Conservation (phyloP, 2,888 invertebrate genomes). For the Erpobdella octoculata region DNA sequence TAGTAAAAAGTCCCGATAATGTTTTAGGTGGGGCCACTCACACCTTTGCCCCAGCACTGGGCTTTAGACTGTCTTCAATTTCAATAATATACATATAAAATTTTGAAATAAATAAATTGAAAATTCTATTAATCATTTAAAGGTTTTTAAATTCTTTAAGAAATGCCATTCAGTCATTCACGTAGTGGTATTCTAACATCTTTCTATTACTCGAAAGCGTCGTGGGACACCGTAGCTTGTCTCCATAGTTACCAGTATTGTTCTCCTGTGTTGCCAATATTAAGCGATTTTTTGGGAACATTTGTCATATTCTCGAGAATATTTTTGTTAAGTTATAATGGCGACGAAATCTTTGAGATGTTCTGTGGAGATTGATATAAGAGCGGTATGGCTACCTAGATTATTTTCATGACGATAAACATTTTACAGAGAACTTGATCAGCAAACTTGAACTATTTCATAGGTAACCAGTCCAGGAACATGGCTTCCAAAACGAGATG, state of each 20-base stretch:
- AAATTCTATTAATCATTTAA: no score
- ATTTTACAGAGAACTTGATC: neutral
- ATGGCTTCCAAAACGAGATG: slow-evolving; percentile 73
- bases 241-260: slow-evolving; percentile 2
- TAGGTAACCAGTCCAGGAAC: slow-evolving; percentile 74
- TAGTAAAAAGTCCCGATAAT: no score
- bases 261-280: neutral
- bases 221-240: neutral
- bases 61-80: no score
- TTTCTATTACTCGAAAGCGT: no score
- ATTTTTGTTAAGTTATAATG: neutral
- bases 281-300: no score
- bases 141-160: no score
- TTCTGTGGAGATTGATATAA: slow-evolving; percentile 25
- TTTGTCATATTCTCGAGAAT: neutral
- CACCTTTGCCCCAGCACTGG: no score
- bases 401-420: neutral
- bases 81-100: no score
- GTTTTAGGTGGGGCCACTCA: no score
- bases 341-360: slow-evolving; percentile 23
- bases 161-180: no score
- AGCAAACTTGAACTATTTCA: slow-evolving; percentile 10
- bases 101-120: no score
- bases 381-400: slow-evolving; percentile 18
- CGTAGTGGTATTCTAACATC: no score